Evolutionary conservation across 2,888 invertebrate genomes (phyloP).

Genomic region (Gastrophysa polygoni): DNA sequence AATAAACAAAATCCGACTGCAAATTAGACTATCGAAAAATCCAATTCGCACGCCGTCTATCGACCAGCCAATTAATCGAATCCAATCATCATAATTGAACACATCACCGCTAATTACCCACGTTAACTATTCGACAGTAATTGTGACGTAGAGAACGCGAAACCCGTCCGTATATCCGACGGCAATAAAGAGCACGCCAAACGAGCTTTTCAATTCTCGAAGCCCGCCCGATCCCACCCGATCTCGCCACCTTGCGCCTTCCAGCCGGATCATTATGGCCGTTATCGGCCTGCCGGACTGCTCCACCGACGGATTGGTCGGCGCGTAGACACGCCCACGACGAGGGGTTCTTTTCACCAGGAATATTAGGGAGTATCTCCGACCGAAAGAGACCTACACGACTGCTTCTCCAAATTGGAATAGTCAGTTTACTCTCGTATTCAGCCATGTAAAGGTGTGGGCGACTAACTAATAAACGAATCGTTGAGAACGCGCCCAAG

Average conservation of each 20-base stretch:
- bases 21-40: slow-evolving; percentile 46
- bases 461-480: slow-evolving; percentile 27
- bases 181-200: slow-evolving; percentile 32
- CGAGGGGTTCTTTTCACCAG: slow-evolving; percentile 53
- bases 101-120: slow-evolving; percentile 59
- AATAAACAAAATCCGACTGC: slow-evolving; percentile 37
- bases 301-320: slow-evolving; percentile 69
- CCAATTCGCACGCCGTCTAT: slow-evolving; percentile 44
- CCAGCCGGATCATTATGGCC: slow-evolving; percentile 48
- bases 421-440: slow-evolving; percentile 56
- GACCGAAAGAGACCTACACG: slow-evolving; percentile 48
- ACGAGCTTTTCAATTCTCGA: slow-evolving; percentile 35
- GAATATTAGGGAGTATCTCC: slow-evolving; percentile 60
- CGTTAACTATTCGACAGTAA: slow-evolving; percentile 57
- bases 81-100: slow-evolving; percentile 59
- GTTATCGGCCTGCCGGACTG: slow-evolving; percentile 57
- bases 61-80: slow-evolving; percentile 57
- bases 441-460: slow-evolving; percentile 48
- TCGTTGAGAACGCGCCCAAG: slow-evolving; percentile 31
- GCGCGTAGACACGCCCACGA: slow-evolving; percentile 60
- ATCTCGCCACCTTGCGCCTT: slow-evolving; percentile 24
- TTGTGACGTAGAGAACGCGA: slow-evolving; percentile 39
- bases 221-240: slow-evolving; percentile 49
- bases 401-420: slow-evolving; percentile 56
- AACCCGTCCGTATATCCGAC: slow-evolving; percentile 36